phyloP scores from a whole-genome alignment of 53 echinoderm and acorn worm species.

The Astropecten irregularis region DNA sequence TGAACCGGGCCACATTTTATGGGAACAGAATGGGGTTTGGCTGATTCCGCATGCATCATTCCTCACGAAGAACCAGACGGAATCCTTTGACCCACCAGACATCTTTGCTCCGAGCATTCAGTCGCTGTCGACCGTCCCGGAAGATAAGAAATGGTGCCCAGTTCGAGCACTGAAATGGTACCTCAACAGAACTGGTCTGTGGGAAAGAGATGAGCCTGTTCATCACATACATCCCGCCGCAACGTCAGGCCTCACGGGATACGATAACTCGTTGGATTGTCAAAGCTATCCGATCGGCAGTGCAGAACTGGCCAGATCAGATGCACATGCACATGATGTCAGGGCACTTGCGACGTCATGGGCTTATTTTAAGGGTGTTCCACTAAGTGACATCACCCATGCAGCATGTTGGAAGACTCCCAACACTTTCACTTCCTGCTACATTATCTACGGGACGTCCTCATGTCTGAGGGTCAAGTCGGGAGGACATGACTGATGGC shows the following conservation, averaged over 20 bases:
- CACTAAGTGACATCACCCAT: too few species aligned
- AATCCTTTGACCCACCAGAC: background rate
- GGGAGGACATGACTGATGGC: too few species aligned
- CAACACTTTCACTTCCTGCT: too few species aligned
- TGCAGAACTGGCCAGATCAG: background rate
- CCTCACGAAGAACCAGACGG: slow-evolving; percentile 37
- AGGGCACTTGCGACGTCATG: too few species aligned
- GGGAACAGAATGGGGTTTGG: slow-evolving; percentile 19
- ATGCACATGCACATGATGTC: too few species aligned
- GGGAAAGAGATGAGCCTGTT: background rate
- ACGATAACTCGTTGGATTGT: background rate
- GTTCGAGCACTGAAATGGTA: too few species aligned
- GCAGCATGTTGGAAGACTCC: too few species aligned
- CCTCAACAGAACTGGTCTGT: background rate
- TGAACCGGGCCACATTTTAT: slow-evolving; percentile 29
- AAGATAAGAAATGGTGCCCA: background rate
- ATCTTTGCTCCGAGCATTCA: slow-evolving; percentile 18
- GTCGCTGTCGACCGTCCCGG: background rate
- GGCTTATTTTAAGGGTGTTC: too few species aligned
- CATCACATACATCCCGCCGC: background rate
- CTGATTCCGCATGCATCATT: slow-evolving; percentile 11
- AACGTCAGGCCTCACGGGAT: background rate
- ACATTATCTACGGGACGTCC: too few species aligned
- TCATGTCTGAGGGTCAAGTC: too few species aligned
- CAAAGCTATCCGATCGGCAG: background rate